Percentiles rank a stretch among this genome's conserved stretches.
Evolutionary conservation across 1,140 invertebrate genomes (phyloP).

Genomic region (Sycobia sp.): DNA sequence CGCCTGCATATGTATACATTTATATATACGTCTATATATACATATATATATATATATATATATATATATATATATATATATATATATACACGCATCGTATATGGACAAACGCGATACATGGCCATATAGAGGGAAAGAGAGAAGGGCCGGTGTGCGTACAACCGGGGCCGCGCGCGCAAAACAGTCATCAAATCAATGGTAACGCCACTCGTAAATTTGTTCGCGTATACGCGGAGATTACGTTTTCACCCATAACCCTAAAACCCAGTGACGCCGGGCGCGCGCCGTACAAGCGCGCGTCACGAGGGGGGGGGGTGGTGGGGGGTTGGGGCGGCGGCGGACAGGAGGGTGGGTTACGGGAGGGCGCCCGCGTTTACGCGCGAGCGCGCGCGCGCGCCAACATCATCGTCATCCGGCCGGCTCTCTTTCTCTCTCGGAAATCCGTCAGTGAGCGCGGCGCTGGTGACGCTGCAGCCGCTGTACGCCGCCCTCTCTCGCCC

Average conservation of each 20-base stretch:
- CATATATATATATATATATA: no score
- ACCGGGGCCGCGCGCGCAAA: conserved; percentile 29
- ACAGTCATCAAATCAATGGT: conserved; percentile 45
- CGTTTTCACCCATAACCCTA: conserved; percentile 45
- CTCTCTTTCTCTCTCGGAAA: conserved; percentile 26
- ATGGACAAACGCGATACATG: no score
- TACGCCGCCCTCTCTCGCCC: no score
- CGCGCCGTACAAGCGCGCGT: neutral
- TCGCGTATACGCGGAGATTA: conserved; percentile 44
- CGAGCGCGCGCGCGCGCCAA: conserved; percentile 30
- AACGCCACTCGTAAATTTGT: conserved; percentile 47
- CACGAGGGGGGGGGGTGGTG: no score
- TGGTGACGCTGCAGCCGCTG: no score
- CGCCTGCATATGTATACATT: no score
- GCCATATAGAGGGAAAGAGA: neutral
- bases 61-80: no score
- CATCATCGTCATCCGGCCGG: conserved; percentile 10
- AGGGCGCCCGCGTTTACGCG: no score
- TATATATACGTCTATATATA: no score
- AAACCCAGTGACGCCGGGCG: conserved; percentile 37
- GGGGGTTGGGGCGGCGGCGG: no score
- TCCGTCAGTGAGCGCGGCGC: conserved; percentile 21
- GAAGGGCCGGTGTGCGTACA: neutral
- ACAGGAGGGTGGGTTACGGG: no score
- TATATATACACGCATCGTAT: no score